These are phyloP conservation scores for Ceratitis capitata DNA, from an alignment of 1,140 invertebrate species.

Conservation along the genomic window DNA sequence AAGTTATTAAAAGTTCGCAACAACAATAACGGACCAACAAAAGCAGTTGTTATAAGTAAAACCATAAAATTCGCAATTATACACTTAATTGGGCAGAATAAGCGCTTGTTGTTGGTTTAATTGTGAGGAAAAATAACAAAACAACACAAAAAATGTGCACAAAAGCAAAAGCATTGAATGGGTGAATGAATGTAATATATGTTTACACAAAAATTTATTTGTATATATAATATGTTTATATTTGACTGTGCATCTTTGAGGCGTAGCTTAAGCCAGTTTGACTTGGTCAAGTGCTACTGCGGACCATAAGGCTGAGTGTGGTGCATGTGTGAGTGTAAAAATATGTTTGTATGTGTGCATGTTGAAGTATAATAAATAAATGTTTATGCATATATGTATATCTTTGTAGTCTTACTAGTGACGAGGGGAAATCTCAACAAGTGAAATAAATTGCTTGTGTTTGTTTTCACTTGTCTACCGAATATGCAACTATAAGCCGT, in stretches of 20 bases:
- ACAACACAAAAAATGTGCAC: background rate
- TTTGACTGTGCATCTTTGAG: background rate
- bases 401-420: background rate
- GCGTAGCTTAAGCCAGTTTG: background rate
- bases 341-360: background rate
- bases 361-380: background rate
- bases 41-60: background rate
- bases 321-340: too few relatives aligned
- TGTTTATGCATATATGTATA: background rate
- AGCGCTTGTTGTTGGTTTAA: slow-evolving; percentile 7
- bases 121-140: slow-evolving; percentile 18
- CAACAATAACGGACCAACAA: background rate
- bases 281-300: slow-evolving; percentile 17
- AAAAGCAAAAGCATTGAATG: background rate
- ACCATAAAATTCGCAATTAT: slow-evolving; percentile 21
- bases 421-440: slow-evolving; percentile 35
- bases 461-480: slow-evolving; percentile 11
- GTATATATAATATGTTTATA: background rate
- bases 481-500: background rate
- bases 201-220: background rate
- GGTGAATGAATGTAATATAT: background rate
- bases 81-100: slow-evolving; percentile 31
- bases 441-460: slow-evolving; percentile 17
- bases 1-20: background rate
- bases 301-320: background rate